Conservation (phyloP, 2,113 vertebrate genomes). For the Engystomops pustulosus region DNA sequence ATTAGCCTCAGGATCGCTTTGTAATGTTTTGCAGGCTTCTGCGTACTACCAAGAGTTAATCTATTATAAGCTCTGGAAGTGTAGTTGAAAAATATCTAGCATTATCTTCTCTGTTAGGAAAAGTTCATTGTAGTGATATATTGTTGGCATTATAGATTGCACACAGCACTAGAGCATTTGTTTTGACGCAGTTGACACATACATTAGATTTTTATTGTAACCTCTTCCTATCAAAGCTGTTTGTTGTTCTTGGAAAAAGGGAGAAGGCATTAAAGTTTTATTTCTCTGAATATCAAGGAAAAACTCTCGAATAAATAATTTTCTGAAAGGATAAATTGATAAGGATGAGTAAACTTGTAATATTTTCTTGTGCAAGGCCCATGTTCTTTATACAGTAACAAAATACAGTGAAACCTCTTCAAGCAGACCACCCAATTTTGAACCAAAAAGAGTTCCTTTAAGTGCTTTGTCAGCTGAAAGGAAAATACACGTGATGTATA, state of each 20-base stretch:
- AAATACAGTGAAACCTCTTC: too few species aligned
- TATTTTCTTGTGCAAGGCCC: background rate
- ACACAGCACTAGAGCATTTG: background rate
- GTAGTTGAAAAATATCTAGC: constrained; percentile 26
- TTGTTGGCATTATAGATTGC: background rate
- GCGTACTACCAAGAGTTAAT: constrained; percentile 4
- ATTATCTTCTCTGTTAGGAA: constrained; percentile 32
- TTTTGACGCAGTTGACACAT: constrained; percentile 3
- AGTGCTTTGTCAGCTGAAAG: too few species aligned
- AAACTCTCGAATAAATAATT: background rate
- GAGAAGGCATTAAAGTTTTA: background rate
- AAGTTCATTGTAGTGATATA: constrained; percentile 25
- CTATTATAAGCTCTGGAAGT: background rate
- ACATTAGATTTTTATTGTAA: constrained; percentile 17
- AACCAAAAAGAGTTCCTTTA: too few species aligned
- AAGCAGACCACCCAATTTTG: too few species aligned
- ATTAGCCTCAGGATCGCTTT: constrained; percentile 6
- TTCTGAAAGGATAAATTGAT: background rate
- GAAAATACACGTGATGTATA: too few species aligned
- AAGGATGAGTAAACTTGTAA: too few species aligned
- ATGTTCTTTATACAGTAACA: too few species aligned
- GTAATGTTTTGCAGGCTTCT: background rate
- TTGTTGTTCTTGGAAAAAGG: background rate
- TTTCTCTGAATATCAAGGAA: background rate
- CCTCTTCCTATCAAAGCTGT: background rate